Evolutionary conservation across 2,888 invertebrate species (phyloP).

Genomic region (Ophonus ardosiacus): DNA sequence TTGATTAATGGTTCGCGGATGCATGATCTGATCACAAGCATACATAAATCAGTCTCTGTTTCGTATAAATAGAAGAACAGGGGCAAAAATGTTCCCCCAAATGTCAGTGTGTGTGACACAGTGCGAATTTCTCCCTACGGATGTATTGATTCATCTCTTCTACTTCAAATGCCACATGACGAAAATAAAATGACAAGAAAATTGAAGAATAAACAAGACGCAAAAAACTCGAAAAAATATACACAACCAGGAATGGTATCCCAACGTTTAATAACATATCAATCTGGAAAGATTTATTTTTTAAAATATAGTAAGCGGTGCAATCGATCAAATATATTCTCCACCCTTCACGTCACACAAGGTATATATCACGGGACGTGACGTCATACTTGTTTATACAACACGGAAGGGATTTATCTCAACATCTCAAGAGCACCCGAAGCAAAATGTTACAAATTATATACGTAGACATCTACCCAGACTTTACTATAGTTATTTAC

Average conservation of each 20-base stretch:
- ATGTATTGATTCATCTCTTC: constrained; percentile 28
- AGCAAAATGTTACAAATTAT: too few relatives aligned
- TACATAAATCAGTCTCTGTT: neutral
- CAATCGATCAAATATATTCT: constrained; percentile 37
- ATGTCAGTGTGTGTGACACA: constrained; percentile 10
- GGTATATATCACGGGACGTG: constrained; percentile 11
- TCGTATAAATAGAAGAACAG: neutral
- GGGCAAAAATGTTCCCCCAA: neutral
- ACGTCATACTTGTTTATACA: too few relatives aligned
- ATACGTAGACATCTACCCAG: too few relatives aligned
- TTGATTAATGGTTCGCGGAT: too few relatives aligned
- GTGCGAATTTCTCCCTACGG: constrained; percentile 10
- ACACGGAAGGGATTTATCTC: too few relatives aligned
- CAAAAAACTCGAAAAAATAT: constrained; percentile 10
- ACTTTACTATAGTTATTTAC: too few relatives aligned
- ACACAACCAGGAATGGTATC: constrained; percentile 37
- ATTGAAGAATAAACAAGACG: constrained; percentile 45
- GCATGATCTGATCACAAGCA: too few relatives aligned
- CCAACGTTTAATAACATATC: constrained; percentile 46
- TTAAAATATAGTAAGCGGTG: constrained; percentile 47
- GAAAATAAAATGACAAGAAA: constrained; percentile 49
- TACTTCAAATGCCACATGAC: constrained; percentile 34
- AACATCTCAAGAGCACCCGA: too few relatives aligned
- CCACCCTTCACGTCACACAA: constrained; percentile 23
- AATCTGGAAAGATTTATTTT: constrained; percentile 43